A percentile compares a stretch with the other conserved stretches of the same genome.
phyloP scores from a whole-genome alignment of 2,888 invertebrate genomes.

The Macaria notata region DNA sequence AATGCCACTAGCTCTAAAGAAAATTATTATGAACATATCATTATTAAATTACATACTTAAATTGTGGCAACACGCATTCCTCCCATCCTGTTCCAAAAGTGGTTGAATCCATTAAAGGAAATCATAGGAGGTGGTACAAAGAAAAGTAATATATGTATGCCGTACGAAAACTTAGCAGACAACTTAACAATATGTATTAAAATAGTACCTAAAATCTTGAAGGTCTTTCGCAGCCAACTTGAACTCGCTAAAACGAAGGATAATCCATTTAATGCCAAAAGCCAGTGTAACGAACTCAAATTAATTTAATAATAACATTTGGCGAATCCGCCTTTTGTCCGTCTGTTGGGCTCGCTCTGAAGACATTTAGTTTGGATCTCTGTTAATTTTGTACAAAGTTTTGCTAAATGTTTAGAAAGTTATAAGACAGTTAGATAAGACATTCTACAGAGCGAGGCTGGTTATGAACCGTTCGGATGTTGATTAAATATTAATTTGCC shows the following conservation, averaged over 20 bases:
- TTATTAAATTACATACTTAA: no score
- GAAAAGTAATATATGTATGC: no score
- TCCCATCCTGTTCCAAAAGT: no score
- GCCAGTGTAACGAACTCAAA: constrained; percentile 27
- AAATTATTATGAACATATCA: no score
- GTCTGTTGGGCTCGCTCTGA: constrained; percentile 4
- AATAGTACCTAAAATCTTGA: not conserved
- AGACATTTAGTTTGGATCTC: constrained; percentile 1
- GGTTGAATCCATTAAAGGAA: no score
- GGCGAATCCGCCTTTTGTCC: constrained; percentile 19
- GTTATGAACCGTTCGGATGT: not conserved
- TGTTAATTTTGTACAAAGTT: not conserved
- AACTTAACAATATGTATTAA: no score
- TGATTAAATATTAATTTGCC: no score
- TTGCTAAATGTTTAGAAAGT: constrained; percentile 1
- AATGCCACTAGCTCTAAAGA: no score
- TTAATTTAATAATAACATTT: constrained; percentile 28
- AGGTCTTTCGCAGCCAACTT: constrained; percentile 8
- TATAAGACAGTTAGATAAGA: not conserved
- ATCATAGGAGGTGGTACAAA: no score
- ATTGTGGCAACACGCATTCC: no score
- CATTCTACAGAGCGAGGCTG: not conserved
- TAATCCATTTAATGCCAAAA: constrained; percentile 26
- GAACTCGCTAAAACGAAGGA: constrained; percentile 12
- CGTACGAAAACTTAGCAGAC: no score